Evolutionary conservation across 2,888 invertebrate species (phyloP).

Genomic region (Augiades crinisus): DNA sequence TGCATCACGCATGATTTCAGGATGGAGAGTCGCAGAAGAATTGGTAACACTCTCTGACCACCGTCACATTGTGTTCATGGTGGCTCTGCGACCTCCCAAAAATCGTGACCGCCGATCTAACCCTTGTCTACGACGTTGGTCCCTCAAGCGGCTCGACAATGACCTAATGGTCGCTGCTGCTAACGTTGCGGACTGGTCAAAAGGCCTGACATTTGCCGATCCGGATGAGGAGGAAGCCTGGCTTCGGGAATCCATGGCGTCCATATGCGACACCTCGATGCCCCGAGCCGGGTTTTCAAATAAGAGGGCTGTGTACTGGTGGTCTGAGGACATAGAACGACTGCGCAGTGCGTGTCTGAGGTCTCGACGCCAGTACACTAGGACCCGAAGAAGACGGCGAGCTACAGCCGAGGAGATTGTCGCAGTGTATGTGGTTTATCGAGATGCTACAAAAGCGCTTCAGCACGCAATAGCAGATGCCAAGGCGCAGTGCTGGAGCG

Average conservation of each 20-base stretch:
- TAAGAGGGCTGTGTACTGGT: too few species aligned
- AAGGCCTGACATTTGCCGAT: background rate
- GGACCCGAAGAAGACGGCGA: too few species aligned
- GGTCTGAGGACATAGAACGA: too few species aligned
- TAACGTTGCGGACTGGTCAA: background rate
- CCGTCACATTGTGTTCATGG: conserved; percentile 15
- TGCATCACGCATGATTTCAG: too few species aligned
- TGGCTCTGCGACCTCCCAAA: too few species aligned
- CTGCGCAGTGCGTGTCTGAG: too few species aligned
- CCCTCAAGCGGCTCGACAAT: background rate
- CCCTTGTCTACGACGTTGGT: too few species aligned
- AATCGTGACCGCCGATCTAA: too few species aligned
- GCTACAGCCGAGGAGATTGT: too few species aligned
- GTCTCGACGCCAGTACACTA: too few species aligned
- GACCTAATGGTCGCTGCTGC: background rate
- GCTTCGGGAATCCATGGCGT: conserved; percentile 18
- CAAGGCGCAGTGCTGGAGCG: background rate
- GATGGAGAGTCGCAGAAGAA: conserved; percentile 25
- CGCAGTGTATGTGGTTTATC: too few species aligned
- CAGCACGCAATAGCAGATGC: background rate
- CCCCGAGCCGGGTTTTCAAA: too few species aligned
- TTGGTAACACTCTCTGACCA: conserved; percentile 28
- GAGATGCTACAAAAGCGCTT: background rate
- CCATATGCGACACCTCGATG: conserved; percentile 29
- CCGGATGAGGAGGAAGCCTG: conserved; percentile 13